These are phyloP conservation scores for Heliconius eleuchia DNA, from an alignment of 1,140 invertebrate species.

Conservation along the genomic window DNA sequence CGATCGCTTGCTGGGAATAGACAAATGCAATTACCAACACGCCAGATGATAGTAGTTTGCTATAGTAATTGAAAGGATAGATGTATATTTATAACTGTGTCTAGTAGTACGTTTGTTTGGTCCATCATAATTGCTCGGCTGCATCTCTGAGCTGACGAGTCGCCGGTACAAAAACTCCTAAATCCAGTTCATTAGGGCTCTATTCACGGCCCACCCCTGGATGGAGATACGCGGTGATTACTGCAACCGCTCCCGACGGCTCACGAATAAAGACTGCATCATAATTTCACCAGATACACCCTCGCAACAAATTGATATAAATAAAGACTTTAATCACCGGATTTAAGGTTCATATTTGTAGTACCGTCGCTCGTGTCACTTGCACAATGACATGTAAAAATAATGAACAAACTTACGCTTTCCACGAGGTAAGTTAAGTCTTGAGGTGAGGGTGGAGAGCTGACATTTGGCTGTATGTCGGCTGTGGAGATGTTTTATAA, in stretches of 20 bases:
- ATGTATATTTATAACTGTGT: slow-evolving; percentile 41
- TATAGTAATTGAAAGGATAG: slow-evolving; percentile 58
- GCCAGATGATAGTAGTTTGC: slow-evolving; percentile 48
- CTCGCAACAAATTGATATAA: slow-evolving; percentile 51
- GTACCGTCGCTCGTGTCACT: slow-evolving; percentile 59
- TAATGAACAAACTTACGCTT: slow-evolving; percentile 78
- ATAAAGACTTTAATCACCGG: slow-evolving; percentile 58
- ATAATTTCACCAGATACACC: slow-evolving; percentile 81
- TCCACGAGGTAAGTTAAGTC: slow-evolving; percentile 58
- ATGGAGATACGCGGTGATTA: slow-evolving; percentile 81
- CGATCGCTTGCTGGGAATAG: slow-evolving; percentile 56
- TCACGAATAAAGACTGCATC: slow-evolving; percentile 82
- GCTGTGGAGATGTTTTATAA: slow-evolving; percentile 75
- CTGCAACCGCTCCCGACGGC: slow-evolving; percentile 81
- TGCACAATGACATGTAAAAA: slow-evolving; percentile 81
- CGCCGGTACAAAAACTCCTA: slow-evolving; percentile 79
- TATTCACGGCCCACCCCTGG: slow-evolving; percentile 79
- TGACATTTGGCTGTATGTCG: slow-evolving; percentile 50
- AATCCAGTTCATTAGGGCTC: slow-evolving; percentile 81
- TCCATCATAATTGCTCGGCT: slow-evolving; percentile 76
- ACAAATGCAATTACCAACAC: slow-evolving; percentile 53
- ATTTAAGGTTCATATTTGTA: slow-evolving; percentile 58
- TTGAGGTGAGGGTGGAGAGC: slow-evolving; percentile 50
- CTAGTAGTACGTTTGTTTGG: slow-evolving; percentile 68
- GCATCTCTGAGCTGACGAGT: slow-evolving; percentile 77